Base-by-base conservation (phyloP, 2,888 invertebrate species). In the Emmelina monodactyla region DNA sequence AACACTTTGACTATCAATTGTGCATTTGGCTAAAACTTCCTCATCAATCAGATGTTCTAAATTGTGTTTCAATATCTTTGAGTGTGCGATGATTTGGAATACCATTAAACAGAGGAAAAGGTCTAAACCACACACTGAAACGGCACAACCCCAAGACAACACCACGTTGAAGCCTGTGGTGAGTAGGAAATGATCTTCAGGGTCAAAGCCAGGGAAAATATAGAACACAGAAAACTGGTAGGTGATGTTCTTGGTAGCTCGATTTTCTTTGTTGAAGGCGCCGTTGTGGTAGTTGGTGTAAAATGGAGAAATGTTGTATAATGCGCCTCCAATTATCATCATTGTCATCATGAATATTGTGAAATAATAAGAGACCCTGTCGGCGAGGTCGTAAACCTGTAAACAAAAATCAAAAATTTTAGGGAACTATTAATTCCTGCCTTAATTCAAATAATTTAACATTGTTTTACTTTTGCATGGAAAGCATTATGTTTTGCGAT, bases 11-110 rank as follows among this genome's bases (percentile, higher is more conserved):
- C n/a, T n/a, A n/a, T n/a, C n/a, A n/a, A n/a, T n/a, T n/a, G n/a
- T n/a, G n/a, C n/a, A n/a, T n/a, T n/a, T n/a, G n/a, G n/a, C n/a
- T n/a, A n/a, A n/a, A n/a, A n/a, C n/a, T n/a, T 19, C 15, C 10
- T 10, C 16, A 16, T 14, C 2, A 2, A 16, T 2, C 12, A n/a
- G 3, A n/a, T n/a, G 5, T 25, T 30, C 33, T 12, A 40, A 16
- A 29, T 33, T 40, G 3, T 32, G 22, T 12, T 25, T 32, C 10
- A 41, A 14, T 11, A 41, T 15, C 12, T 28, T 14, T 11, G 38
- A 28, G 16, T 41, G 38, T 1, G 34, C 40, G 16, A 41, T 41
- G 13, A 41, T 36, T 36, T 41, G 40, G 13, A 41, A 38, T 16
- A 41, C 28, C 33, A 41, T 35, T 4, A 38, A 12, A 2, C 22